A percentile compares a stretch with the other conserved stretches of the same genome.
phyloP scores from a whole-genome alignment of 2,113 vertebrate genomes.

The Passer montanus region DNA sequence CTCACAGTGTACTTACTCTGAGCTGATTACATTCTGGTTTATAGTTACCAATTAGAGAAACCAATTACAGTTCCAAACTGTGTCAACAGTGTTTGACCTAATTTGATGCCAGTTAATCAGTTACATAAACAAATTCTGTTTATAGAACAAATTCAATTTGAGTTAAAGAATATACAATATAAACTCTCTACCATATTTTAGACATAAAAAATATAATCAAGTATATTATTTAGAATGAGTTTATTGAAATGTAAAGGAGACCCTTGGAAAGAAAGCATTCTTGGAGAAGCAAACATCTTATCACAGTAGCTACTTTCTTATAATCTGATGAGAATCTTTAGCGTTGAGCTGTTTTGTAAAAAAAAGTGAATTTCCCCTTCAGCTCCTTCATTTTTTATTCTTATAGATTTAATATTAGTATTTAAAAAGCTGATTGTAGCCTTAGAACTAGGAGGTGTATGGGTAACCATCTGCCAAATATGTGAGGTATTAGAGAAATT shows the following conservation, averaged over 20 bases:
- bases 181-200: background rate
- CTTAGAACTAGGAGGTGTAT: background rate
- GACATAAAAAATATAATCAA: background rate
- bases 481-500: background rate
- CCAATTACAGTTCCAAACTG: constrained; percentile 33
- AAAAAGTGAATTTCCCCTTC: background rate
- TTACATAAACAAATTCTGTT: constrained; percentile 40
- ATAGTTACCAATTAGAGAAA: constrained; percentile 55
- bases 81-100: constrained; percentile 44
- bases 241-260: background rate
- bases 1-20: background rate
- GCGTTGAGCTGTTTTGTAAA: background rate
- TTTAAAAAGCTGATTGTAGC: background rate
- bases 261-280: background rate
- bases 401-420: background rate
- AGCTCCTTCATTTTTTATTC: background rate
- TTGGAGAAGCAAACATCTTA: background rate
- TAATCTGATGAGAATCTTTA: background rate
- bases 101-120: constrained; percentile 30
- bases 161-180: background rate
- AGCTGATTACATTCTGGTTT: constrained; percentile 30
- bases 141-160: constrained; percentile 14
- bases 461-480: background rate
- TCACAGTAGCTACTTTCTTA: background rate
- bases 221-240: background rate